These are phyloP conservation scores for Malurus alboscapulatus DNA, from an alignment of 2,113 vertebrate species.

Conservation along the genomic window DNA sequence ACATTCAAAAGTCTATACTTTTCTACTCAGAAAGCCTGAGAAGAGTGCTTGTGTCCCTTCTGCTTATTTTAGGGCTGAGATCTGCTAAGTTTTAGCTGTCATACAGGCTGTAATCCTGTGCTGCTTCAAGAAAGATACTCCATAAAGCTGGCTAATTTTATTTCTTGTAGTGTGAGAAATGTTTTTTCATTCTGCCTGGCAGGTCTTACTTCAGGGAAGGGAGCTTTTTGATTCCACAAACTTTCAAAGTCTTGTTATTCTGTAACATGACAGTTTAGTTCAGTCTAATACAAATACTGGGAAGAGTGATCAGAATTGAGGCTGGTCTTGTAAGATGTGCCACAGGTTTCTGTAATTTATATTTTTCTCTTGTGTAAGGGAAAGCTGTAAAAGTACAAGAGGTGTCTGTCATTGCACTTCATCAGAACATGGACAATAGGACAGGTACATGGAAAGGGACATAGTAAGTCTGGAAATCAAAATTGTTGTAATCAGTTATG, in stretches of 20 bases:
- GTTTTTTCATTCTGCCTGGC: not conserved
- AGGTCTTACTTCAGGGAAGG: not conserved
- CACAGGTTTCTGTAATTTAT: not conserved
- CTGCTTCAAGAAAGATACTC: not conserved
- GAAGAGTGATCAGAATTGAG: not conserved
- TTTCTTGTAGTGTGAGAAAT: not conserved
- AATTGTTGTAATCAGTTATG: not conserved
- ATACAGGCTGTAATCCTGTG: not conserved
- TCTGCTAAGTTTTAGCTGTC: not conserved
- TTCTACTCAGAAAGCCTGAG: not conserved
- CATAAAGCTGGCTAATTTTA: not conserved
- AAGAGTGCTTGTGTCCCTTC: not conserved
- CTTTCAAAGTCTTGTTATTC: not conserved
- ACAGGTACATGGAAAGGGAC: not conserved
- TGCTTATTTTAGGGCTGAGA: not conserved
- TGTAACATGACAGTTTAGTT: not conserved
- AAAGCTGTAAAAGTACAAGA: not conserved
- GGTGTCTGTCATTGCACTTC: not conserved
- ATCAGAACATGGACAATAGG: not conserved
- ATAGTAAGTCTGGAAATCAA: not conserved
- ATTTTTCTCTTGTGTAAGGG: not conserved
- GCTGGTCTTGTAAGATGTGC: not conserved
- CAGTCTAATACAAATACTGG: not conserved
- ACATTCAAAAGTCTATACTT: not conserved
- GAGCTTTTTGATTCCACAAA: not conserved